Conservation (phyloP, 2,888 invertebrate species). For the Leucophenga maculata region DNA sequence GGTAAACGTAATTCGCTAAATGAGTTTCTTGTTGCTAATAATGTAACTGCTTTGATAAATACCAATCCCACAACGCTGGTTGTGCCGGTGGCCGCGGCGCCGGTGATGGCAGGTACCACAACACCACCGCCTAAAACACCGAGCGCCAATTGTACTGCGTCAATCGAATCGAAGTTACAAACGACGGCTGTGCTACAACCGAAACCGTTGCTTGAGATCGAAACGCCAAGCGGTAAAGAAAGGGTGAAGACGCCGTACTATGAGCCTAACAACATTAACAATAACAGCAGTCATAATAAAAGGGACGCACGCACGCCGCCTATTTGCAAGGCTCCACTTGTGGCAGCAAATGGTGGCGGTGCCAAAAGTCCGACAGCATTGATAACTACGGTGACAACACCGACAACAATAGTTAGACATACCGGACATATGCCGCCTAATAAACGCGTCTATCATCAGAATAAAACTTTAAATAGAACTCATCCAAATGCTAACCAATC, state of each 20-base stretch:
- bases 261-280: conserved; percentile 26
- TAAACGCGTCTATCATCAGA: conserved; percentile 51
- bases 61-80: conserved; percentile 40
- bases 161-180: conserved; percentile 33
- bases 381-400: conserved; percentile 26
- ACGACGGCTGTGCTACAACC: conserved; percentile 49
- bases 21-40: conserved; percentile 71
- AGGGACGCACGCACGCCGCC: conserved; percentile 60
- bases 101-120: conserved; percentile 50
- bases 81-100: conserved; percentile 49
- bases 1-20: conserved; percentile 72
- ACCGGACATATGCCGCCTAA: conserved; percentile 14
- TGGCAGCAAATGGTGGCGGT: conserved; percentile 62
- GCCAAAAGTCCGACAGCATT: conserved; percentile 58
- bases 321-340: conserved; percentile 55
- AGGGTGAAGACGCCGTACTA: conserved; percentile 2
- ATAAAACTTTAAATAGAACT: conserved; percentile 57
- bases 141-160: conserved; percentile 6
- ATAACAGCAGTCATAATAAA: conserved; percentile 19
- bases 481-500: conserved; percentile 50
- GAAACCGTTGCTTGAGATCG: conserved; percentile 32
- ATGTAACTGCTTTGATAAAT: conserved; percentile 66
- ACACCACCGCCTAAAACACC: conserved; percentile 21
- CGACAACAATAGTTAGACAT: conserved; percentile 39
- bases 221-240: background rate